Conservation (phyloP, 1,140 invertebrate genomes). For the Cydia fagiglandana region DNA sequence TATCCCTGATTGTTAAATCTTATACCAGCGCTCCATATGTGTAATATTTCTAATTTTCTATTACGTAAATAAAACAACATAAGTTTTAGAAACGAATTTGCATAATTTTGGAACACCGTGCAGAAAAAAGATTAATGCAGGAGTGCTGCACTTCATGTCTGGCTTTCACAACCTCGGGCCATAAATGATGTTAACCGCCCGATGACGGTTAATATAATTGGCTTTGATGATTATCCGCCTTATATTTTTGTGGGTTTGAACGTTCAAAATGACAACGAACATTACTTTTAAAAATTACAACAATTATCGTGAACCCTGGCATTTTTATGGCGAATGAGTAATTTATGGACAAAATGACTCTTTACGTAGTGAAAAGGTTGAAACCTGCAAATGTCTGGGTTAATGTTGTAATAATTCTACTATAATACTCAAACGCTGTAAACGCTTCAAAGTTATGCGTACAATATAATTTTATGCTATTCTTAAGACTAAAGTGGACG, state of each 20-base stretch:
- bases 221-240: conserved; percentile 35
- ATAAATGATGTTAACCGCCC: conserved; percentile 36
- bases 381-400: not conserved
- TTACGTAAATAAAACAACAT: not conserved
- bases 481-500: not conserved
- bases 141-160: not conserved
- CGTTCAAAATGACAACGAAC: conserved; percentile 41
- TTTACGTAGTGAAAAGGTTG: conserved; percentile 1
- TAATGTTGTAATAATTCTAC: not conserved
- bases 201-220: conserved; percentile 41
- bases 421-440: not conserved
- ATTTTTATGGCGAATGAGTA: conserved; percentile 50
- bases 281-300: conserved; percentile 47
- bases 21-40: too few species aligned
- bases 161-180: conserved; percentile 17
- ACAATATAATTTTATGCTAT: conserved; percentile 27
- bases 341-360: conserved; percentile 31
- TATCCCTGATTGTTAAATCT: too few species aligned
- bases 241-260: conserved; percentile 49
- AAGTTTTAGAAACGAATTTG: not conserved
- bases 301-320: conserved; percentile 49
- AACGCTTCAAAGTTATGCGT: not conserved
- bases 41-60: too few species aligned
- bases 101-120: not conserved
- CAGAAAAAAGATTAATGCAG: not conserved